Evolutionary conservation across 2,888 invertebrate genomes (phyloP), one percentile per base, ranked within the genome.

Genomic region (Pandemis corylana): DNA sequence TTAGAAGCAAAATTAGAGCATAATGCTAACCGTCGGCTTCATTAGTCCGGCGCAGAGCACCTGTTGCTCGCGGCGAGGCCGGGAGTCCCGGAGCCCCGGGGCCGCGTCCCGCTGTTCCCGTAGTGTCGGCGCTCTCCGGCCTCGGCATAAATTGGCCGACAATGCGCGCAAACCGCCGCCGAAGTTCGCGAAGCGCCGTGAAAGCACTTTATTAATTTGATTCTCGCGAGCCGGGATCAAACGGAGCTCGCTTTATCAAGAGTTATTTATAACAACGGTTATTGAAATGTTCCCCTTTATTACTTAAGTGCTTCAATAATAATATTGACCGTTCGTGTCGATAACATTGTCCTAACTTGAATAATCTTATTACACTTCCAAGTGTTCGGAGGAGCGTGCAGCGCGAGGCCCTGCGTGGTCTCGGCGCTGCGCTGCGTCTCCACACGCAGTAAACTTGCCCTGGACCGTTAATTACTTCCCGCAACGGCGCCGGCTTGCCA

Each of bases 191-290:
- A 28, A 59, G 63, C 68, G 12, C 42, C 72, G 20, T n/a, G 42
- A 68, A 49, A 65, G 68, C 73, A 73, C 73, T 73, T 69, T 69
- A 73, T 69, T 68, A 73, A 73, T 73, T 73, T 68, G 68, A 65
- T 65, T 65, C 65, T 2, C 56, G 68, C 72, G 49, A 42, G 51
- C 15, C 12, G 51, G 41, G 61, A 73, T 68, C 68, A 69, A 65
- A 72, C 46, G 68, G 56, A 62, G 15, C 66, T 41, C 62, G 20
- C 49, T 65, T 65, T 59, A 59, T 46, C 44, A 59, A 65, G 64
- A 46, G 64, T 46, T 65, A 53, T 68, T 68, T 59, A 68, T 44
- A 59, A 13, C 56, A 49, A 61, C n/a, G 42, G 68, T 56, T 64
- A 69, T 69, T 69, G 68, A 69, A 59, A 69, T 46, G 59, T 65